phyloP scores from a whole-genome alignment of 1,140 invertebrate genomes.

The Elymnias hypermnestra region DNA sequence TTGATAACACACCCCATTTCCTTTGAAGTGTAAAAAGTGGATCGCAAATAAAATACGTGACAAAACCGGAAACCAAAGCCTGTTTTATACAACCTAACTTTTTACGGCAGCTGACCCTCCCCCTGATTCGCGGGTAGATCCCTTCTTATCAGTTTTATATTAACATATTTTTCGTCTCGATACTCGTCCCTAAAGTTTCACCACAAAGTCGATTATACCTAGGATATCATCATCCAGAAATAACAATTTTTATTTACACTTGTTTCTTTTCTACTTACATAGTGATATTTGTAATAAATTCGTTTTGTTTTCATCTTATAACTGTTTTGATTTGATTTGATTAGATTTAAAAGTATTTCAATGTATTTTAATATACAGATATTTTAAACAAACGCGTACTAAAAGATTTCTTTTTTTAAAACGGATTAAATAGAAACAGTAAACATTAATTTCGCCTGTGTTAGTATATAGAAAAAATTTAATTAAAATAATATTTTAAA shows the following conservation, averaged over 20 bases:
- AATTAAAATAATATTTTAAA: too few relatives aligned
- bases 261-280: neutral
- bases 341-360: too few relatives aligned
- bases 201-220: slow-evolving; percentile 4
- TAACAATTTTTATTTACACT: neutral
- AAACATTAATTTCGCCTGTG: too few relatives aligned
- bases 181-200: slow-evolving; percentile 4
- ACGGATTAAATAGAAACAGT: too few relatives aligned
- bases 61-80: neutral
- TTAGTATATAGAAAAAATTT: too few relatives aligned
- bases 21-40: neutral
- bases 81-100: neutral
- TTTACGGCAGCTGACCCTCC: neutral
- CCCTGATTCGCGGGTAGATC: neutral
- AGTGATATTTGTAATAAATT: neutral
- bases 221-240: slow-evolving; percentile 1
- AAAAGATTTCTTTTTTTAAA: too few relatives aligned
- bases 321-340: neutral
- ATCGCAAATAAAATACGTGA: slow-evolving; percentile 3
- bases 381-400: too few relatives aligned
- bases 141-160: slow-evolving; percentile 3
- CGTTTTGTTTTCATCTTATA: neutral
- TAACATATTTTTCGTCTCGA: slow-evolving; percentile 6
- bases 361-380: too few relatives aligned
- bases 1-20: too few relatives aligned